Conservation (phyloP, 1,140 invertebrate genomes). For the Drosophila insularis region DNA sequence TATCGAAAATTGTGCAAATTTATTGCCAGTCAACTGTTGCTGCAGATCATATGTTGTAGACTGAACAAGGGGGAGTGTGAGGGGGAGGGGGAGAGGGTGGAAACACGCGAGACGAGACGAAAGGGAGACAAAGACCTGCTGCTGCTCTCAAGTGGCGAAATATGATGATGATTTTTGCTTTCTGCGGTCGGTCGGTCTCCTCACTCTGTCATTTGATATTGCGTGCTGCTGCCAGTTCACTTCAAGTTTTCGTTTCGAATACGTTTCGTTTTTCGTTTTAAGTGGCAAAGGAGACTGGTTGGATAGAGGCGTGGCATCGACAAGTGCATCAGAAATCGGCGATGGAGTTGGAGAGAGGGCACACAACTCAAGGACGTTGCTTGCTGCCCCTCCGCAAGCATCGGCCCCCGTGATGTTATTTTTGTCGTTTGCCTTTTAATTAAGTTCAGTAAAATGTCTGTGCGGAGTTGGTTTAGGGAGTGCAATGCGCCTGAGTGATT, state of each 20-base stretch:
- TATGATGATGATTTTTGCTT: constrained; percentile 11
- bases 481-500: constrained; percentile 22
- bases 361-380: constrained; percentile 57
- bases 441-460: constrained; percentile 50
- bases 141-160: not conserved
- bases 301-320: constrained; percentile 17
- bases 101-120: not conserved
- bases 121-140: constrained; percentile 5
- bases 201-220: constrained; percentile 55
- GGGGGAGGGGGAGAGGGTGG: not conserved
- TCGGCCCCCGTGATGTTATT: not conserved
- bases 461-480: constrained; percentile 20
- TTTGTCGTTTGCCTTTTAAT: constrained; percentile 45
- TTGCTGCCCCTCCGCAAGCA: not conserved
- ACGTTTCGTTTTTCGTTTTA: constrained; percentile 18
- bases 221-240: constrained; percentile 17
- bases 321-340: constrained; percentile 29
- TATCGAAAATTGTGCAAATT: constrained; percentile 19
- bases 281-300: constrained; percentile 9
- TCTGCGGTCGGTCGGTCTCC: not conserved
- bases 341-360: not conserved
- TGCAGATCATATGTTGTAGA: not conserved
- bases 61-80: too few species aligned
- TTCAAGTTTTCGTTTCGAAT: constrained; percentile 16
- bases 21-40: not conserved